A percentile compares a stretch with the other conserved stretches of the same genome.
These are phyloP conservation scores for Andrena bicolor DNA, from an alignment of 2,888 invertebrate genomes.

Conservation along the genomic window DNA sequence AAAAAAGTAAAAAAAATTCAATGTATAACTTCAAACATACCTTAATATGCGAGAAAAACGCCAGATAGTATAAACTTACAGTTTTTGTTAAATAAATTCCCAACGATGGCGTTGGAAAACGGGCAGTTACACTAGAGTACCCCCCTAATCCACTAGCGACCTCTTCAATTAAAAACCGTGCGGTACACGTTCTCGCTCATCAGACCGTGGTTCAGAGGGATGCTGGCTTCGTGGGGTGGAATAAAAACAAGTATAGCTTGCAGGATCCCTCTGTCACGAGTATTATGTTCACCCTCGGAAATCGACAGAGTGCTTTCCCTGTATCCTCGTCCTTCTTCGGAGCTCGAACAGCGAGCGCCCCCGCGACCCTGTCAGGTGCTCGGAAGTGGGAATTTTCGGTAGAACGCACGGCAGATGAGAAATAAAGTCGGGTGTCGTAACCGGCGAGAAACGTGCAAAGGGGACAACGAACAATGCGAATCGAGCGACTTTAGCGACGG, in stretches of 20 bases:
- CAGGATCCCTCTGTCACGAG: not conserved
- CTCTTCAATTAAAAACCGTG: constrained; percentile 30
- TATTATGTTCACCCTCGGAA: constrained; percentile 29
- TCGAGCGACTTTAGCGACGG: constrained; percentile 58
- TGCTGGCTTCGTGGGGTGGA: not conserved
- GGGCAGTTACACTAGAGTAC: too few species aligned
- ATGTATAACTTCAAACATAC: too few species aligned
- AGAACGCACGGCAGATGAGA: constrained; percentile 37
- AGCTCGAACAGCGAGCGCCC: not conserved
- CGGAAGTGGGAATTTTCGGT: constrained; percentile 44
- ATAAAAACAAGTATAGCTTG: constrained; percentile 13
- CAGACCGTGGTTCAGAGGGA: constrained; percentile 20
- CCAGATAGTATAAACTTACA: too few species aligned
- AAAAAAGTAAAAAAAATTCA: too few species aligned
- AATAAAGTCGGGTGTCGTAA: constrained; percentile 48
- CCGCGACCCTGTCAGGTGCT: constrained; percentile 28
- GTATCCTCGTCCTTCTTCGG: not conserved
- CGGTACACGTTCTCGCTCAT: constrained; percentile 14
- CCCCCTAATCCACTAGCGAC: not conserved
- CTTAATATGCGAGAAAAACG: too few species aligned
- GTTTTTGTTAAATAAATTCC: too few species aligned
- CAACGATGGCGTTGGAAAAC: not conserved
- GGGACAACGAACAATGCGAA: constrained; percentile 63
- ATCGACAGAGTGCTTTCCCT: constrained; percentile 27
- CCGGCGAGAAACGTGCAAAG: constrained; percentile 23